Percentiles rank a stretch among this genome's conserved stretches.
Evolutionary conservation across 2,888 invertebrate genomes (phyloP).

Genomic region (Chymomyza procnemis): DNA sequence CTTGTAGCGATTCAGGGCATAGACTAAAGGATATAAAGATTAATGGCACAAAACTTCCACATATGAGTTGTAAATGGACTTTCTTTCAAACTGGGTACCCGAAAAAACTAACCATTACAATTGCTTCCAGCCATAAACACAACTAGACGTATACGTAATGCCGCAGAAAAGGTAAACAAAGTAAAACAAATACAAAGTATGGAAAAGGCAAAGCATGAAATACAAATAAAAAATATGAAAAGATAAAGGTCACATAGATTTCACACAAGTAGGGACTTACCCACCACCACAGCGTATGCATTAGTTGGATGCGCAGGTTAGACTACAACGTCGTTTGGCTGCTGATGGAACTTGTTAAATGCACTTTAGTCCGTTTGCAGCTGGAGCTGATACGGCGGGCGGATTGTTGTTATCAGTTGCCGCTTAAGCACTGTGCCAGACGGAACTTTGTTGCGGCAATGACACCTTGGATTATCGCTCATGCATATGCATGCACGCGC

Average conservation of each 20-base stretch:
- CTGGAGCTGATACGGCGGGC: not conserved
- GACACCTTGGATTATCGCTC: slow-evolving; percentile 55
- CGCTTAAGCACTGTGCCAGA: slow-evolving; percentile 24
- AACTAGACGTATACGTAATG: slow-evolving; percentile 15
- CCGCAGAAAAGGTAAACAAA: slow-evolving; percentile 8
- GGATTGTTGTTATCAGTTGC: not conserved
- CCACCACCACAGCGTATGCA: not conserved
- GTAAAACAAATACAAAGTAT: not conserved
- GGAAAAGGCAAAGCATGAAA: slow-evolving; percentile 7
- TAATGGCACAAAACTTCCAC: not conserved
- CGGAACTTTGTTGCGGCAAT: slow-evolving; percentile 47
- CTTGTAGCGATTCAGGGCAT: not conserved
- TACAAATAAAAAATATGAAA: too few species aligned
- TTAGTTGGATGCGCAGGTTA: not conserved
- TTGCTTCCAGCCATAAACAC: slow-evolving; percentile 51
- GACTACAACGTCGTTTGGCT: not conserved
- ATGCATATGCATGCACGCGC: slow-evolving; percentile 32
- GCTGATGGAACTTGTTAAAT: not conserved
- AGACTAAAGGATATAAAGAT: not conserved
- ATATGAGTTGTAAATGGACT: not conserved
- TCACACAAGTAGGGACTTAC: slow-evolving; percentile 24
- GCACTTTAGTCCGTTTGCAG: not conserved
- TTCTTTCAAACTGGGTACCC: not conserved
- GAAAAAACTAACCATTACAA: slow-evolving; percentile 25
- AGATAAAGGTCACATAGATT: too few species aligned